phyloP scores from a whole-genome alignment of 1,140 invertebrate species.

The Caenorhabditis tropicalis region DNA sequence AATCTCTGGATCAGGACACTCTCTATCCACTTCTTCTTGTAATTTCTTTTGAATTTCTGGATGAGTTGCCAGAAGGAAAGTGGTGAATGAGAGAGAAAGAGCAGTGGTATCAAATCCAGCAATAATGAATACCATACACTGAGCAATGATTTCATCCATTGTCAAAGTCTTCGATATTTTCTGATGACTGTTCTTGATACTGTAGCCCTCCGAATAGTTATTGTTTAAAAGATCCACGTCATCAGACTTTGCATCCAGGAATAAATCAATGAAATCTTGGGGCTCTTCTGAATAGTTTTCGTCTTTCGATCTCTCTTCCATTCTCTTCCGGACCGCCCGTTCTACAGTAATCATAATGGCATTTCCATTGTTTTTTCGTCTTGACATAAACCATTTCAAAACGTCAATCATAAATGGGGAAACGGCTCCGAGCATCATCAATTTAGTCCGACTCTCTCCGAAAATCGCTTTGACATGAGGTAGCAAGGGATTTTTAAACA shows the following conservation, averaged over 20 bases:
- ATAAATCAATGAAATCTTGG: slow-evolving; percentile 49
- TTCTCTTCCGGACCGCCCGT: neutral
- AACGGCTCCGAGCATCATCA: neutral
- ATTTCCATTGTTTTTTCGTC: no score
- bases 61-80: slow-evolving; percentile 72
- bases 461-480: neutral
- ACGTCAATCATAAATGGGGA: neutral
- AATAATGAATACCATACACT: slow-evolving; percentile 71
- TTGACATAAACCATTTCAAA: no score
- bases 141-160: slow-evolving; percentile 14
- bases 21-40: slow-evolving; percentile 68
- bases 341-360: no score
- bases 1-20: slow-evolving; percentile 26
- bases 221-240: neutral
- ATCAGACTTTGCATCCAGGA: slow-evolving; percentile 35
- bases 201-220: neutral
- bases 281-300: slow-evolving; percentile 36
- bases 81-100: slow-evolving; percentile 70
- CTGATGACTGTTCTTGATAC: neutral
- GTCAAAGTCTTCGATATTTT: neutral
- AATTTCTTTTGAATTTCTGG: slow-evolving; percentile 73
- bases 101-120: slow-evolving; percentile 74
- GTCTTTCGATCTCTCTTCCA: slow-evolving; percentile 33
- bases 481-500: slow-evolving; percentile 49
- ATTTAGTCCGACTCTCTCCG: no score